phyloP scores from a whole-genome alignment of 2,888 invertebrate genomes.

The Lasioglossum leucozonium region DNA sequence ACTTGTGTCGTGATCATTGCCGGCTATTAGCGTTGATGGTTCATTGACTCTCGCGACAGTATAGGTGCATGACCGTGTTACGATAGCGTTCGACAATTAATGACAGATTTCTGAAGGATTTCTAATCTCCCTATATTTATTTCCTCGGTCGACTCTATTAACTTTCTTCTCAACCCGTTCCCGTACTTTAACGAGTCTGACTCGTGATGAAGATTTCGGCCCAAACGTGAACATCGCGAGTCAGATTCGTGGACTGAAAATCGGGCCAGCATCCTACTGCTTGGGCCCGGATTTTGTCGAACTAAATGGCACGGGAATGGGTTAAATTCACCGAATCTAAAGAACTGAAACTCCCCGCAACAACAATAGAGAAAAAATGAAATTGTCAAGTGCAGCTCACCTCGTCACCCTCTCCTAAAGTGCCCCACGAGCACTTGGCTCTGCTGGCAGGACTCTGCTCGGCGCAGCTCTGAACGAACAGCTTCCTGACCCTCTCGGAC shows the following conservation, averaged over 20 bases:
- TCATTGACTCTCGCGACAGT: neutral
- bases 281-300: too few relatives aligned
- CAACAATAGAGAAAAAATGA: neutral
- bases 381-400: constrained; percentile 58
- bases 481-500: constrained; percentile 91
- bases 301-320: too few relatives aligned
- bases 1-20: neutral
- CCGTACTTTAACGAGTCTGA: too few relatives aligned
- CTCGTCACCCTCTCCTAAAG: constrained; percentile 94
- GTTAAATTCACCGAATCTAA: too few relatives aligned
- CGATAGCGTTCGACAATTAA: neutral
- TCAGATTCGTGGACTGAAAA: too few relatives aligned
- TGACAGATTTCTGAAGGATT: neutral
- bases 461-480: constrained; percentile 95
- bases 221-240: too few relatives aligned
- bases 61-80: neutral
- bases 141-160: too few relatives aligned
- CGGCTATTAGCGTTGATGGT: neutral
- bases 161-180: too few relatives aligned
- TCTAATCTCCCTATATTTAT: too few relatives aligned
- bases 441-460: constrained; percentile 95
- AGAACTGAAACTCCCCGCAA: too few relatives aligned
- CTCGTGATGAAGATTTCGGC: too few relatives aligned
- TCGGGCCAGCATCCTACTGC: too few relatives aligned
- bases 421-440: constrained; percentile 93